A percentile compares a stretch with the other conserved stretches of the same genome.
phyloP scores from a whole-genome alignment of 1,140 invertebrate species.

The Sitodiplosis mosellana region DNA sequence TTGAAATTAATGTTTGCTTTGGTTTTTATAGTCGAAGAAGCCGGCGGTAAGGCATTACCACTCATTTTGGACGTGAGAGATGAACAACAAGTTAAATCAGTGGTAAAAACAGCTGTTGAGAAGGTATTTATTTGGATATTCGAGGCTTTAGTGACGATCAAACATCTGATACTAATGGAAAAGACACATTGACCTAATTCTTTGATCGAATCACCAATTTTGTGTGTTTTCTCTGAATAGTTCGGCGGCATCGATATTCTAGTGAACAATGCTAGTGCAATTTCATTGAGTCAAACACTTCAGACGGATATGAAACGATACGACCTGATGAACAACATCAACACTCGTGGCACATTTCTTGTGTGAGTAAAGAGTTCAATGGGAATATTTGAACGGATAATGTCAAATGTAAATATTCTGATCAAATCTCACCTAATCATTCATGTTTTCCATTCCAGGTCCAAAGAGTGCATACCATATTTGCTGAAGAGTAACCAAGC shows the following conservation, averaged over 20 bases:
- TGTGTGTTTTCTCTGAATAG: slow-evolving; percentile 13
- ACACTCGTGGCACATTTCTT: slow-evolving; percentile 80
- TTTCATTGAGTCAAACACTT: slow-evolving; percentile 70
- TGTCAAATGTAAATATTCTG: too few relatives aligned
- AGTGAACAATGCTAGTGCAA: slow-evolving; percentile 94
- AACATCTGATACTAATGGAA: not conserved
- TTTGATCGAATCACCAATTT: not conserved
- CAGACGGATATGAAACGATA: slow-evolving; percentile 90
- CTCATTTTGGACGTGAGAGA: slow-evolving; percentile 88
- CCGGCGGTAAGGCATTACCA: slow-evolving; percentile 78
- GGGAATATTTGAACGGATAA: too few relatives aligned
- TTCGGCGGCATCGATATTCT: slow-evolving; percentile 95
- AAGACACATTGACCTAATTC: too few relatives aligned
- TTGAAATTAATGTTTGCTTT: slow-evolving; percentile 1
- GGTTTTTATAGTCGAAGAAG: slow-evolving; percentile 59
- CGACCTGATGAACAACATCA: slow-evolving; percentile 85
- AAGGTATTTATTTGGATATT: too few relatives aligned
- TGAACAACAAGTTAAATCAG: slow-evolving; percentile 60
- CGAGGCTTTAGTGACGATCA: too few relatives aligned
- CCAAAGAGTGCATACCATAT: slow-evolving; percentile 81
- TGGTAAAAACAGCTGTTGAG: slow-evolving; percentile 72
- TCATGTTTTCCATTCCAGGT: slow-evolving; percentile 40
- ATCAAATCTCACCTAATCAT: too few relatives aligned
- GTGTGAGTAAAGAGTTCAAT: slow-evolving; percentile 56
- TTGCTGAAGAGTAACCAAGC: slow-evolving; percentile 77